A percentile compares a stretch with the other conserved stretches of the same genome.
These are phyloP conservation scores for Mobula birostris DNA, from an alignment of 2,113 vertebrate species.

Conservation along the genomic window DNA sequence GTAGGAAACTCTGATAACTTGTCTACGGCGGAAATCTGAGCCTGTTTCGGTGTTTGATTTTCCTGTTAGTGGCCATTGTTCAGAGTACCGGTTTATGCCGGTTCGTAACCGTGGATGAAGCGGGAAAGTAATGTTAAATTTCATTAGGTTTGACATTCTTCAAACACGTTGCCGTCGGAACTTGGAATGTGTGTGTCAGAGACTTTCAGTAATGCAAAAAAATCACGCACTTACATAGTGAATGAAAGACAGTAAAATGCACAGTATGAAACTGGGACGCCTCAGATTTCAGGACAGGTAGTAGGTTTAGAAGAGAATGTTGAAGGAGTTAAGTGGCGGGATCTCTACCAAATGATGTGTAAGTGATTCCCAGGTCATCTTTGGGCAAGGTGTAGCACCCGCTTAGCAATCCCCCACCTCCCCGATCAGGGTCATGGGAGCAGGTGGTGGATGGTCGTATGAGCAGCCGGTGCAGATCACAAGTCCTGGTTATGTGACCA, in stretches of 20 bases:
- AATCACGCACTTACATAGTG: neutral
- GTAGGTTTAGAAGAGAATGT: neutral
- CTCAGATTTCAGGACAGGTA: too few species aligned
- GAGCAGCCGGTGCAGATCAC: too few species aligned
- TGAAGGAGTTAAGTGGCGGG: neutral
- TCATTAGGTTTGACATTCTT: neutral
- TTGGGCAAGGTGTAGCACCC: too few species aligned
- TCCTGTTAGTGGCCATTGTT: neutral
- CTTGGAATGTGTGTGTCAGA: neutral
- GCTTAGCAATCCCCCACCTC: too few species aligned
- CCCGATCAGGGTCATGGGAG: too few species aligned
- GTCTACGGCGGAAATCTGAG: neutral
- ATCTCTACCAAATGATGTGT: too few species aligned
- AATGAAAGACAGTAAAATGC: neutral
- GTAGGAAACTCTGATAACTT: neutral
- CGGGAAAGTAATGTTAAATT: neutral
- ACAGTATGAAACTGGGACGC: too few species aligned
- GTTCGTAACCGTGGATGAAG: neutral
- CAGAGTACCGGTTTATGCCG: neutral
- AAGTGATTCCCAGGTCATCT: too few species aligned
- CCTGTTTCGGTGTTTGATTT: neutral
- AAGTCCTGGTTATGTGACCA: too few species aligned
- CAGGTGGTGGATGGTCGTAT: too few species aligned
- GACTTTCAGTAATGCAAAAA: neutral
- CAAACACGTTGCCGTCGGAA: neutral